phyloP scores from a whole-genome alignment of 2,113 vertebrate genomes.

The Arizona elegans region DNA sequence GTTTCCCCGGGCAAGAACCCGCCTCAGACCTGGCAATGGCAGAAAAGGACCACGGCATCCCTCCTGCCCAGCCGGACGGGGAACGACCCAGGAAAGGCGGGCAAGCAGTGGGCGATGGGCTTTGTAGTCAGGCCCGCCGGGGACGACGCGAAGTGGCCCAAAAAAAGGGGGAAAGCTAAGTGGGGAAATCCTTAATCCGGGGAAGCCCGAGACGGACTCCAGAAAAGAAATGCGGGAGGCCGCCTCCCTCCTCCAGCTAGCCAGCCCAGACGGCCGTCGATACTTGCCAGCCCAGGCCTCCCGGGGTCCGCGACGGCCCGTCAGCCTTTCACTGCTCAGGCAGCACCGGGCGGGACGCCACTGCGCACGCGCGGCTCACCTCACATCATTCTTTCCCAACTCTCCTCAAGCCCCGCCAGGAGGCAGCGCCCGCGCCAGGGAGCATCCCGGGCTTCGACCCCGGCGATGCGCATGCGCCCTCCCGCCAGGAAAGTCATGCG shows the following conservation, averaged over 20 bases:
- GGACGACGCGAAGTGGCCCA: neutral
- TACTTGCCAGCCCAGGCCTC: slow-evolving; percentile 19
- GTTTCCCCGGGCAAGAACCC: neutral
- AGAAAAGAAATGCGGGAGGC: no score
- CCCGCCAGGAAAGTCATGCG: no score
- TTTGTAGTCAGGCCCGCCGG: neutral
- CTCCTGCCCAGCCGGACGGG: neutral
- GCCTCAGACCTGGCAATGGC: neutral
- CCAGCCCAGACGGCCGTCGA: neutral
- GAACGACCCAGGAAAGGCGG: neutral
- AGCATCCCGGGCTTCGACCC: neutral
- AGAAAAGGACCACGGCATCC: neutral
- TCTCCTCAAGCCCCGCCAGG: neutral
- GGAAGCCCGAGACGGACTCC: no score
- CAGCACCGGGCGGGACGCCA: neutral
- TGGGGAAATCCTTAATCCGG: neutral
- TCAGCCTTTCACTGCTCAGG: neutral
- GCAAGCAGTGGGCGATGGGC: neutral
- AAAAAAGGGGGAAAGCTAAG: neutral
- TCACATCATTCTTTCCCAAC: neutral
- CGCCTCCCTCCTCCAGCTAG: neutral
- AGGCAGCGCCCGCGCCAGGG: fast-evolving
- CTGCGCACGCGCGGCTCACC: neutral
- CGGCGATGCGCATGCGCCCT: neutral
- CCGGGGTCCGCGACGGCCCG: neutral